Base-by-base conservation (phyloP, 1,140 invertebrate species). In the Megathymus violae region DNA sequence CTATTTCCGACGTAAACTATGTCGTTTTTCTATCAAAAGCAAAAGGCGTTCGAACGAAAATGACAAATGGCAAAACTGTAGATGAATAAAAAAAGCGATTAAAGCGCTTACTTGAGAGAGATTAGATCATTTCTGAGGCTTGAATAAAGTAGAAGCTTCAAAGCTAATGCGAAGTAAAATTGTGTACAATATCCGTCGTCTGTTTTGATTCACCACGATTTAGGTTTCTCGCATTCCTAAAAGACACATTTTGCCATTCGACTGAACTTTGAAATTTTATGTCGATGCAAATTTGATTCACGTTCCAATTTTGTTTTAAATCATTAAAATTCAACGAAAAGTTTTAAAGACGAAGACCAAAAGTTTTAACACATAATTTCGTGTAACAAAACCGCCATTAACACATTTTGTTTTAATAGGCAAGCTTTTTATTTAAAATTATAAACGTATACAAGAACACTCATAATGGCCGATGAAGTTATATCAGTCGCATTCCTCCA, bases 391-490 rank as follows among this genome's bases (percentile, higher is more conserved):
- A 22, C 5, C 10, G 36, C 13, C 1, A 38, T 4, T 14, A 47
- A 2, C 22, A 1, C 22, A 27, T 47, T 47, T 46, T 46, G 17
- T 47, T 13, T 13, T n/a, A 11, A 11, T 19, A n/a, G n/a, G n/a
- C n/a, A n/a, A n/a, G n/a, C n/a, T n/a, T n/a, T n/a, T n/a, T n/a
- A n/a, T n/a, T n/a, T n/a, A n/a, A n/a, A n/a, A n/a, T n/a, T n/a
- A n/a, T n/a, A n/a, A n/a, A n/a, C n/a, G n/a, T n/a, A n/a, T n/a
- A n/a, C 51, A 25, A 17, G 51, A 44, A 58, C 52, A 5, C 4
- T 11, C 40, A 19, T 58, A 58, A 58, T 44, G 52, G 19, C 19
- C 52, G 52, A 25, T 58, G 31, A 16, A 58, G 27, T 58, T 58
- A 58, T 44, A 19, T 16, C 40, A 1, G 7, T 14, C 40, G 41